Percentiles rank a stretch among this genome's conserved stretches.
Conservation (phyloP, 2,797 vertebrate genomes). For the Bryconaethiops microstoma region DNA sequence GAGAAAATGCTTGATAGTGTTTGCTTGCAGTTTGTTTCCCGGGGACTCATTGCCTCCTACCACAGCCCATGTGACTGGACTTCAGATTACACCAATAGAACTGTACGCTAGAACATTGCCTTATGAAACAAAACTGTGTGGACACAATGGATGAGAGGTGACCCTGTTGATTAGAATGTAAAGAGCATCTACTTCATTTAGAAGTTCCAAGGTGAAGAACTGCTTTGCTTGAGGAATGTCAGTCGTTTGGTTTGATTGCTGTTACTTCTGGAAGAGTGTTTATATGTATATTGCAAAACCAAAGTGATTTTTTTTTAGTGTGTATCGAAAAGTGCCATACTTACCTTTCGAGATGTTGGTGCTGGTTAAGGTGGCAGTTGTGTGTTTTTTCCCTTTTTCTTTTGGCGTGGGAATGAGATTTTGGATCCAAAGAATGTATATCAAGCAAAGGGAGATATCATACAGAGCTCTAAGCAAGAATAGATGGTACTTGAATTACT, state of each 20-base stretch:
- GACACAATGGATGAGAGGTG: background rate
- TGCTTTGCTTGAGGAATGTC: background rate
- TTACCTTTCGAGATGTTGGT: background rate
- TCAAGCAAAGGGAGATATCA: conserved; percentile 3
- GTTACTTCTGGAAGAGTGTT: conserved; percentile 12
- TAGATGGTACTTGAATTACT: conserved; percentile 12
- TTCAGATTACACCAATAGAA: conserved; percentile 38
- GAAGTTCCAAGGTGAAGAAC: background rate
- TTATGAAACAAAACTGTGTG: conserved; percentile 30
- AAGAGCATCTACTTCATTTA: conserved; percentile 2
- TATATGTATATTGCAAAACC: conserved; percentile 28
- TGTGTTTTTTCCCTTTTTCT: background rate
- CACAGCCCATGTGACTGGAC: conserved; percentile 53
- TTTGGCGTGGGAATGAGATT: conserved; percentile 3
- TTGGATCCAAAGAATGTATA: conserved; percentile 39
- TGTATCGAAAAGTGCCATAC: conserved; percentile 23
- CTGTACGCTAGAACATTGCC: conserved; percentile 45
- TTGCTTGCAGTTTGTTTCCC: conserved; percentile 41
- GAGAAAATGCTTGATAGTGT: background rate
- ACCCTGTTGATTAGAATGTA: conserved; percentile 26
- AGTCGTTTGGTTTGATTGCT: background rate
- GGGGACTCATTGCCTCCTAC: conserved; percentile 33
- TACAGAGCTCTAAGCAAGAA: background rate
- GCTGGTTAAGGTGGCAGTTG: background rate
- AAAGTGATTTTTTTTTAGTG: conserved; percentile 13